Percentiles rank a stretch among this genome's conserved stretches.
Evolutionary conservation across 2,797 vertebrate species (phyloP).

Genomic region (Nyctalus aviator): DNA sequence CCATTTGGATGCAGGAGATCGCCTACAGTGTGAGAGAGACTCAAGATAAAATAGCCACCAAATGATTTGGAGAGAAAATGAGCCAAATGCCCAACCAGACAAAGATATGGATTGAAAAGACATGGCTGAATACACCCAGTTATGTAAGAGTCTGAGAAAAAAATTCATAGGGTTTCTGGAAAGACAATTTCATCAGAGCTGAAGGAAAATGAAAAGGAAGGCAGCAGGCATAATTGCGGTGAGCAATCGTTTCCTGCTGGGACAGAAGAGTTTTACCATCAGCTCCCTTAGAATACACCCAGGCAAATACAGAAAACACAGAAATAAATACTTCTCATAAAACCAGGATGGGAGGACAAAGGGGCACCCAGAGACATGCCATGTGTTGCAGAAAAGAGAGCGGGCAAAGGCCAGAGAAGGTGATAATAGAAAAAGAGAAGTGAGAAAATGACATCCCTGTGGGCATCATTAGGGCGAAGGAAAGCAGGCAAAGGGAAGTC

Average conservation of each 20-base stretch:
- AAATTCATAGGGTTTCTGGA: constrained; percentile 83
- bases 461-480: constrained; percentile 69
- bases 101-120: constrained; percentile 80
- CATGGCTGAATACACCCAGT: constrained; percentile 74
- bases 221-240: constrained; percentile 85
- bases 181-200: constrained; percentile 87
- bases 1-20: constrained; percentile 52
- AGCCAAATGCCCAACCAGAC: constrained; percentile 80
- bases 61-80: constrained; percentile 82
- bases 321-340: constrained; percentile 84
- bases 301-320: constrained; percentile 85
- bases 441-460: constrained; percentile 77
- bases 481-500: constrained; percentile 72
- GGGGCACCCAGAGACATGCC: constrained; percentile 66
- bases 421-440: constrained; percentile 69
- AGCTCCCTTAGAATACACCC: constrained; percentile 81
- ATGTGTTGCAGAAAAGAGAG: constrained; percentile 61
- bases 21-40: constrained; percentile 8
- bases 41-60: constrained; percentile 76
- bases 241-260: constrained; percentile 86
- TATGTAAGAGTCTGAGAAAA: constrained; percentile 80
- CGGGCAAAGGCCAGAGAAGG: constrained; percentile 75
- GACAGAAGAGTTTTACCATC: constrained; percentile 84
- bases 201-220: constrained; percentile 86
- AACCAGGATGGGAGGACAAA: constrained; percentile 81